Conservation (phyloP, 2,888 invertebrate species). For the Mesorhabditis spiculigera region DNA sequence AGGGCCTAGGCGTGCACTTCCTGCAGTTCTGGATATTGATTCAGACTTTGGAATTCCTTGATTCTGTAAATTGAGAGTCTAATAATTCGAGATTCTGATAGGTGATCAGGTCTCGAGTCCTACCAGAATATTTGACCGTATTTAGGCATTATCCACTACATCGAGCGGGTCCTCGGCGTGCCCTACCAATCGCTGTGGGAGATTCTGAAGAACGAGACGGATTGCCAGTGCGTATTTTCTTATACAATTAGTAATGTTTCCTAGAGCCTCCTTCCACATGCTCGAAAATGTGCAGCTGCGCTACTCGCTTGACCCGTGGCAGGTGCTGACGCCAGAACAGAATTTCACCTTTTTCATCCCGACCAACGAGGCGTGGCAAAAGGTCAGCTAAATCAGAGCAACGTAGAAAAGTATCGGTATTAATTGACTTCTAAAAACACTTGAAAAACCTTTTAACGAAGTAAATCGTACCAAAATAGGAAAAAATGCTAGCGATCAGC, state of each 20-base stretch:
- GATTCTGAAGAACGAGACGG: conserved; percentile 53
- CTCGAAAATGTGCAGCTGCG: conserved; percentile 50
- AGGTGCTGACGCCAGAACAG: conserved; percentile 56
- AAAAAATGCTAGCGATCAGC: not conserved
- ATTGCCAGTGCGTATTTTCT: conserved; percentile 36
- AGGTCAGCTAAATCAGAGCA: conserved; percentile 59
- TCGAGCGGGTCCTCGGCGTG: conserved; percentile 58
- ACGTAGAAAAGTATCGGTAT: not conserved
- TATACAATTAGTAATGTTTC: conserved; percentile 11
- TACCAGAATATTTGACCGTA: not conserved
- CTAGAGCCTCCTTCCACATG: conserved; percentile 50
- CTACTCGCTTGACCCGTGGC: conserved; percentile 58
- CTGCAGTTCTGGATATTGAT: too few relatives aligned
- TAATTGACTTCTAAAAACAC: not conserved
- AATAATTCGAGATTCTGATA: too few relatives aligned
- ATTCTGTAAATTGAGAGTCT: too few relatives aligned
- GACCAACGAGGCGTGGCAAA: conserved; percentile 81
- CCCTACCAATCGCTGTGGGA: conserved; percentile 58
- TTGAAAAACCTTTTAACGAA: not conserved
- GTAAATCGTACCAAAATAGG: not conserved
- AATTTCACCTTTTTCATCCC: conserved; percentile 87
- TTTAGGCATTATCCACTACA: conserved; percentile 57
- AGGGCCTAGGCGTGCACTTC: too few relatives aligned
- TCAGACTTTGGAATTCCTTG: too few relatives aligned
- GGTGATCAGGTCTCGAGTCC: too few relatives aligned